Base-by-base conservation (phyloP, 2,113 vertebrate genomes). In the Lonchura striata region DNA sequence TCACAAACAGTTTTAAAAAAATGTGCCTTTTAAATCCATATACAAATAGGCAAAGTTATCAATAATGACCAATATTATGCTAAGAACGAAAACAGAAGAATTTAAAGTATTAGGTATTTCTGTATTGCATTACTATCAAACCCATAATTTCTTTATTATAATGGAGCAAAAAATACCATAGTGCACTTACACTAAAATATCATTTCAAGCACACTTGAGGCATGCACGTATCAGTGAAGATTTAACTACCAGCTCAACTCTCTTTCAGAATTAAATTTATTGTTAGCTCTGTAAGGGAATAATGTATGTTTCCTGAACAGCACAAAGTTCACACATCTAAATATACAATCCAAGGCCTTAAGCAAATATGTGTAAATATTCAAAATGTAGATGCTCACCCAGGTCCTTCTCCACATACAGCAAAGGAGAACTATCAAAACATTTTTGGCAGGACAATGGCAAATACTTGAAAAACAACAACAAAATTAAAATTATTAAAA, bases 191-290 rank as follows among this genome's bases (percentile, higher is more conserved):
- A 31, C 19, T 60, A 49, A 23, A 65, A 50, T n/a, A 60, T 16
- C 1, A 39, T 33, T 57, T 53, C 31, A 70, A 21, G 15, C 10
- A 28, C 28, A 37, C 1, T 23, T 25, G 54, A 75, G 14, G 37
- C 10, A n/a, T 27, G 23, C 1, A 1, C 3, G 0, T 4, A 53
- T 16, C 61, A 57, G 9, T 21, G 37, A 82, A 60, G 28, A 54
- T 71, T 70, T 50, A 59, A 66, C 53, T 49, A 63, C 10, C 56
- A 53, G 42, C 16, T 39, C 56, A 63, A 4, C 13, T 39, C 6
- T 47, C 47, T 70, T 71, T 72, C 39, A 75, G 15, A 63, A 66
- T 24, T 42, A 80, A 66, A 13, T n/a, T 28, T 9, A 65, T 12
- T 68, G 37, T 44, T 60, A 74, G 41, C 6, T 56, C 27, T 52